phyloP scores from a whole-genome alignment of 2,113 vertebrate species.

The Apodemus sylvaticus region DNA sequence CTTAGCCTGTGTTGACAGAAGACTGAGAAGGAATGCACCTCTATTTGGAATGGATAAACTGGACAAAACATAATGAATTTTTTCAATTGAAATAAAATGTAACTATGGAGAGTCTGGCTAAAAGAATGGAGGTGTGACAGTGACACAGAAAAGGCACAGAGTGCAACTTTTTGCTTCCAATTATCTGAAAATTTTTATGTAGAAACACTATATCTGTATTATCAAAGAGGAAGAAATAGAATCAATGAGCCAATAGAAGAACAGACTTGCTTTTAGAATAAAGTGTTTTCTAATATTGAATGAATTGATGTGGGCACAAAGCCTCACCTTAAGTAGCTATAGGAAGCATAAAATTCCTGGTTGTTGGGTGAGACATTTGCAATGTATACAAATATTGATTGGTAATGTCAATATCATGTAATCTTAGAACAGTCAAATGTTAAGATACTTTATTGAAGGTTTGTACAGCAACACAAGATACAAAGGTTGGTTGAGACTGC shows the following conservation, averaged over 20 bases:
- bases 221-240: neutral
- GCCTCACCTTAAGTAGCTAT: neutral
- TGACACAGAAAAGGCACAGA: neutral
- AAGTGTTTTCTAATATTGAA: neutral
- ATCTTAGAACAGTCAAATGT: neutral
- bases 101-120: neutral
- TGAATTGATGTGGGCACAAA: neutral
- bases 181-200: neutral
- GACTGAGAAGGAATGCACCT: neutral
- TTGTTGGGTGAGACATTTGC: neutral
- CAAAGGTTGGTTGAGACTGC: neutral
- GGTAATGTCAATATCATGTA: neutral
- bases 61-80: neutral
- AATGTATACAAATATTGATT: neutral
- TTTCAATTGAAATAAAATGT: slow-evolving; percentile 10
- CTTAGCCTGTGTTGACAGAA: neutral
- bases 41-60: neutral
- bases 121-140: neutral
- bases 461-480: neutral
- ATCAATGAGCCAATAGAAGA: neutral
- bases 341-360: neutral
- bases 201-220: neutral
- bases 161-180: neutral
- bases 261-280: neutral
- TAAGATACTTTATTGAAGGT: neutral